Percentiles rank a stretch among this genome's conserved stretches.
These are phyloP conservation scores for Pomatorhinus ruficollis DNA, from an alignment of 2,113 vertebrate genomes.

Conservation along the genomic window DNA sequence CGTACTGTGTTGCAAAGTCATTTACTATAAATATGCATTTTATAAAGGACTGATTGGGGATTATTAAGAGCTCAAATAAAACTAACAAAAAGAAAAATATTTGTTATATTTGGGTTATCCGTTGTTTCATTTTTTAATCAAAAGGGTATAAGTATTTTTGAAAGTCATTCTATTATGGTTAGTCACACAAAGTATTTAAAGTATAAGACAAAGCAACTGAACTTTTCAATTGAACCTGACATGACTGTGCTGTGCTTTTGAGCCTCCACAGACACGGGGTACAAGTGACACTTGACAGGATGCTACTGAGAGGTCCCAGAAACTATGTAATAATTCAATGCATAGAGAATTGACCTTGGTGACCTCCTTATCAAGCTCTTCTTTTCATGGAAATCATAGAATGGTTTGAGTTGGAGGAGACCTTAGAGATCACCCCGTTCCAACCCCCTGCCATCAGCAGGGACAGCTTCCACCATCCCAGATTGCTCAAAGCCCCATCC, in stretches of 20 bases:
- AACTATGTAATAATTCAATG: background rate
- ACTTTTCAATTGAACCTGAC: background rate
- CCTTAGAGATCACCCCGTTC: background rate
- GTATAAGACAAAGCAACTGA: background rate
- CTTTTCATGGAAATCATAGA: background rate
- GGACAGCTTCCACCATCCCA: background rate
- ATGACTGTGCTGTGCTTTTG: background rate
- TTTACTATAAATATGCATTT: background rate
- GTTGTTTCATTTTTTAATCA: background rate
- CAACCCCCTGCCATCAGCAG: background rate
- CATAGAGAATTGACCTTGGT: background rate
- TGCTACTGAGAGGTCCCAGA: fast-evolving
- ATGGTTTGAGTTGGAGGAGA: background rate
- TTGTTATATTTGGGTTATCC: background rate
- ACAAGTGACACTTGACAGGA: background rate
- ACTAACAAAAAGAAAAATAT: background rate
- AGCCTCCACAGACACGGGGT: background rate
- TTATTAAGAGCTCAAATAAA: background rate
- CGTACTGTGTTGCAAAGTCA: background rate
- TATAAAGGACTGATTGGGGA: background rate
- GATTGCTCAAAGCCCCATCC: background rate
- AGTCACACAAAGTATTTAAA: background rate
- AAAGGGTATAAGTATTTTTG: background rate
- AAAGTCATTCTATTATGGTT: background rate
- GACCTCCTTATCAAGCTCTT: background rate